phyloP scores from a whole-genome alignment of 30 jellyfish, hydroid and myxozoan species.

The Sanderia malayensis region DNA sequence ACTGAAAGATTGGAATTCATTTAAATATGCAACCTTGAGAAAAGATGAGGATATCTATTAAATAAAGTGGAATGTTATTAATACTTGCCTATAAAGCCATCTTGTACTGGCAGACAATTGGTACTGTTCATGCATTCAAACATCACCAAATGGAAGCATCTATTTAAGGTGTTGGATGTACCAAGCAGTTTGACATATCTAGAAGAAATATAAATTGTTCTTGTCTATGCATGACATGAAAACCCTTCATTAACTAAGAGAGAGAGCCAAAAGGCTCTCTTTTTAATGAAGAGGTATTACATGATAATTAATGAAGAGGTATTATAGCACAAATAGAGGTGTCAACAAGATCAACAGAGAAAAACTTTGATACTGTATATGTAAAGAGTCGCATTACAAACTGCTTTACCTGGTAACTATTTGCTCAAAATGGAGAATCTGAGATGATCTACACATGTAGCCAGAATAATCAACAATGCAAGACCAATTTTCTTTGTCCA shows the following conservation, averaged over 20 bases:
- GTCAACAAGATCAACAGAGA: too few species aligned
- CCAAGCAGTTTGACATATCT: slow-evolving; percentile 79
- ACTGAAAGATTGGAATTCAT: slow-evolving; percentile 24
- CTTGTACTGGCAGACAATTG: slow-evolving; percentile 20
- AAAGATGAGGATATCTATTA: too few species aligned
- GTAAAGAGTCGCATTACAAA: too few species aligned
- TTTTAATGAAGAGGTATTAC: too few species aligned
- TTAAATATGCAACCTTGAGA: too few species aligned
- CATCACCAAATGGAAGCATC: slow-evolving; percentile 81
- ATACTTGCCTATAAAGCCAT: slow-evolving; percentile 70
- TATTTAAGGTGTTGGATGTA: slow-evolving; percentile 66
- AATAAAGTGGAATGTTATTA: background rate
- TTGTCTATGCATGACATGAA: too few species aligned
- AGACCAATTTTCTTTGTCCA: slow-evolving; percentile 77
- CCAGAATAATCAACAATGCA: slow-evolving; percentile 64
- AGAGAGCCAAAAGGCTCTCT: too few species aligned
- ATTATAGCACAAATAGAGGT: too few species aligned
- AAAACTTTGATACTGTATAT: too few species aligned
- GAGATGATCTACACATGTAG: slow-evolving; percentile 76
- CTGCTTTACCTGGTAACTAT: slow-evolving; percentile 68
- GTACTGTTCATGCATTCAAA: slow-evolving; percentile 65
- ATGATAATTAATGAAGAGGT: too few species aligned
- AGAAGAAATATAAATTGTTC: background rate
- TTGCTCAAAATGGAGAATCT: slow-evolving; percentile 63
- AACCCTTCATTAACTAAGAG: too few species aligned